phyloP scores from a whole-genome alignment of 2,797 vertebrate genomes.

The Poecilia picta region DNA sequence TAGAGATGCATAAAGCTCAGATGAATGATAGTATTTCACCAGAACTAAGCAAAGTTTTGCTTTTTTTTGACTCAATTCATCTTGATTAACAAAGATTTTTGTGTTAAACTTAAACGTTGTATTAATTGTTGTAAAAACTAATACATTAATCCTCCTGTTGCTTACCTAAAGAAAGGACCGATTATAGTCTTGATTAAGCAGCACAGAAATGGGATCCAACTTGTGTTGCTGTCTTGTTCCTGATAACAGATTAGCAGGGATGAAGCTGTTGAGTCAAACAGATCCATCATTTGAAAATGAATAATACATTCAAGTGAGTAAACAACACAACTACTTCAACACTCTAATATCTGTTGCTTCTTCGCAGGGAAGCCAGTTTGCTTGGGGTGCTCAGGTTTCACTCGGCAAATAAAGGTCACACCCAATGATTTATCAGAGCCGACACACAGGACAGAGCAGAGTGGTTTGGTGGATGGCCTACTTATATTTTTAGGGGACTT shows the following conservation, averaged over 20 bases:
- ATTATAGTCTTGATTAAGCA: conserved; percentile 43
- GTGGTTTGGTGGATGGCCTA: conserved; percentile 9
- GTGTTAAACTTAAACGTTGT: neutral
- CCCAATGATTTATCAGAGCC: conserved; percentile 40
- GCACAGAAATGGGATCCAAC: conserved; percentile 29
- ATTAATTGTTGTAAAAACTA: neutral
- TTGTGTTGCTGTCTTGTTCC: conserved; percentile 28
- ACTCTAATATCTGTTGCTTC: conserved; percentile 32
- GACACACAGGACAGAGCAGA: neutral
- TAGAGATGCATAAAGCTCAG: conserved; percentile 71
- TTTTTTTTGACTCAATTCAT: neutral
- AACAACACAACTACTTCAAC: conserved; percentile 15
- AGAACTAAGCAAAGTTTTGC: neutral
- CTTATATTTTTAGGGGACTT: neutral
- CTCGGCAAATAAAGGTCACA: conserved; percentile 41
- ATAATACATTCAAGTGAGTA: conserved; percentile 58
- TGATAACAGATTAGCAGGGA: conserved; percentile 31
- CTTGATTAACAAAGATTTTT: neutral
- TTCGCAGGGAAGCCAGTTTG: conserved; percentile 51
- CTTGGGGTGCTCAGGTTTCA: conserved; percentile 50
- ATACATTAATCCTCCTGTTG: neutral
- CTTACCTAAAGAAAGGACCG: neutral
- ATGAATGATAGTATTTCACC: conserved; percentile 68
- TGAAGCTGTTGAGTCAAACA: conserved; percentile 20
- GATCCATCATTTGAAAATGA: conserved; percentile 47